A percentile compares a stretch with the other conserved stretches of the same genome.
phyloP scores from a whole-genome alignment of 2,888 invertebrate genomes.

The Plemyria rubiginata region DNA sequence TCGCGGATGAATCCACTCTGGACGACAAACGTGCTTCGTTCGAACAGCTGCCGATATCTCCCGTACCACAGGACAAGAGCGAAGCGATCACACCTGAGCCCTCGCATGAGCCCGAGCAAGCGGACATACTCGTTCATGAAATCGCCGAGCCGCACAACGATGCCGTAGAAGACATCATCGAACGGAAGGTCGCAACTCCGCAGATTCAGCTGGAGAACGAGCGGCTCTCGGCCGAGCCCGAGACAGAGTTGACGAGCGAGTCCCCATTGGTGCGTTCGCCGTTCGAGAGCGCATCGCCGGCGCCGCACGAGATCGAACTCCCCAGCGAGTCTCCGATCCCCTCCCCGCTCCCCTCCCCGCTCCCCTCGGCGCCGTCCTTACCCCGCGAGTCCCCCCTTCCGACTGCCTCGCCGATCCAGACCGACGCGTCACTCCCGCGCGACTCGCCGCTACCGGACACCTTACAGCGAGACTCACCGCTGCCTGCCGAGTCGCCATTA shows the following conservation, averaged over 20 bases:
- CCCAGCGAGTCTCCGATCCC: constrained; percentile 22
- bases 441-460: constrained; percentile 38
- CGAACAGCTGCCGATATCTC: constrained; percentile 29
- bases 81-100: constrained; percentile 50
- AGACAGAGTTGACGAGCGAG: background rate
- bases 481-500: constrained; percentile 25
- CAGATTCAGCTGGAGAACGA: constrained; percentile 19
- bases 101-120: constrained; percentile 40
- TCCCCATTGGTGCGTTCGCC: constrained; percentile 21
- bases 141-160: constrained; percentile 28
- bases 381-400: constrained; percentile 32
- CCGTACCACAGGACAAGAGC: constrained; percentile 42
- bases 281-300: constrained; percentile 15
- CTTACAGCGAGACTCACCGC: constrained; percentile 16
- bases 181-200: constrained; percentile 12
- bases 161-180: constrained; percentile 3
- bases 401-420: constrained; percentile 37
- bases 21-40: constrained; percentile 22
- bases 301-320: constrained; percentile 24
- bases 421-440: constrained; percentile 38
- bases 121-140: constrained; percentile 30
- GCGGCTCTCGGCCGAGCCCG: constrained; percentile 19
- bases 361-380: constrained; percentile 39
- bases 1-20: constrained; percentile 5
- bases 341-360: constrained; percentile 14